Evolutionary conservation across 2,797 vertebrate genomes (phyloP).

Genomic region (Falco naumanni): DNA sequence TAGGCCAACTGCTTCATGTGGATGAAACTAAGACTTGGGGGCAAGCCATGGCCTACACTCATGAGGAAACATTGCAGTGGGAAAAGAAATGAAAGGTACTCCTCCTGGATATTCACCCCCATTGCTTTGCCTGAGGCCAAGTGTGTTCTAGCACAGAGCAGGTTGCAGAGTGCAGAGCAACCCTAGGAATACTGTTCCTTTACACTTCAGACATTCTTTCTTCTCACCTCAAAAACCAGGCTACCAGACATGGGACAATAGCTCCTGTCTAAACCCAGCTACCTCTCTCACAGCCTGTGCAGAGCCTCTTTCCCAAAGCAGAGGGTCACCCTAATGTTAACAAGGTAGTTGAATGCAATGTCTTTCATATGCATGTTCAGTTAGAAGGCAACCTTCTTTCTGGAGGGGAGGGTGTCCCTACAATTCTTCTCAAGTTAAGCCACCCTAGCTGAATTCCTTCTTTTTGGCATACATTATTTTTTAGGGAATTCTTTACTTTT

Average conservation of each 20-base stretch:
- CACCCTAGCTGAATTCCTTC: not conserved
- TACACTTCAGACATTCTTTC: not conserved
- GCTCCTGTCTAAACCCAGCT: not conserved
- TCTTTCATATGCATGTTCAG: not conserved
- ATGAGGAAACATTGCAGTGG: not conserved
- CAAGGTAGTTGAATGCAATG: not conserved
- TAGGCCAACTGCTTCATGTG: not conserved
- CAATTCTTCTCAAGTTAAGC: not conserved
- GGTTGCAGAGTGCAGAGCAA: not conserved
- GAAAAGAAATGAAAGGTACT: not conserved
- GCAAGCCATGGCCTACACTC: not conserved
- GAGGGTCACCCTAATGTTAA: not conserved
- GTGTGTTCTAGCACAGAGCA: rapidly evolving
- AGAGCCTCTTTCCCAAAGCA: not conserved
- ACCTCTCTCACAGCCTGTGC: not conserved
- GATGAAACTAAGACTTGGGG: not conserved
- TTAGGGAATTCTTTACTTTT: not conserved
- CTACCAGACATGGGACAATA: not conserved
- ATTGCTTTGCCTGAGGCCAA: not conserved
- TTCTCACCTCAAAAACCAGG: not conserved
- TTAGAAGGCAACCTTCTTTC: not conserved
- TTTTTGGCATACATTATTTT: not conserved
- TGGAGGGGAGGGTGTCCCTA: not conserved
- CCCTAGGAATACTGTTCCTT: not conserved
- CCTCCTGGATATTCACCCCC: not conserved